Conservation (phyloP, 2,113 vertebrate species). For the Saguinus imperator region DNA sequence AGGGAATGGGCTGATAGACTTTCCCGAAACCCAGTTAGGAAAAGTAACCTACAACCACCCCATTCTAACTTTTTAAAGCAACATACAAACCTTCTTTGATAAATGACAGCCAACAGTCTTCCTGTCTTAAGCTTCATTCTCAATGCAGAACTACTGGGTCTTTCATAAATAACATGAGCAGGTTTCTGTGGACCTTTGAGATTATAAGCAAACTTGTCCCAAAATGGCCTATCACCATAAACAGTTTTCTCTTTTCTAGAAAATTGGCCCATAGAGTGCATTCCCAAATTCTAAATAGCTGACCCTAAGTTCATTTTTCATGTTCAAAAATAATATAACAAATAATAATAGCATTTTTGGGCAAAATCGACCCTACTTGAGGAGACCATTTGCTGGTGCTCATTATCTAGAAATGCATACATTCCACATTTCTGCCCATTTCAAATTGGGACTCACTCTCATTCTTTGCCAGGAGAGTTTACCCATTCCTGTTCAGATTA, state of each 20-base stretch:
- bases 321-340: background rate
- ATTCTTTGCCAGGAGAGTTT: background rate
- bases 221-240: background rate
- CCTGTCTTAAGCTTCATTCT: background rate
- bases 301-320: conserved; percentile 3
- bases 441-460: background rate
- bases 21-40: background rate
- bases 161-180: conserved; percentile 4
- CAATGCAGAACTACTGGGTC: background rate
- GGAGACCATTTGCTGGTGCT: background rate
- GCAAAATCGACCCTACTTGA: background rate
- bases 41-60: background rate
- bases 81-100: background rate
- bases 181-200: background rate
- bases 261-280: background rate
- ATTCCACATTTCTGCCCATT: background rate
- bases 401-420: background rate
- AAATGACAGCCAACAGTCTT: background rate
- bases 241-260: conserved; percentile 28
- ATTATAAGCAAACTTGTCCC: conserved; percentile 27
- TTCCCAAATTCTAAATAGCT: conserved; percentile 3
- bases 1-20: conserved; percentile 2
- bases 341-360: background rate
- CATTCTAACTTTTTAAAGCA: conserved; percentile 5
- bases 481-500: background rate